phyloP scores from a whole-genome alignment of 2,888 invertebrate genomes.

The Lasioglossum villosulum region DNA sequence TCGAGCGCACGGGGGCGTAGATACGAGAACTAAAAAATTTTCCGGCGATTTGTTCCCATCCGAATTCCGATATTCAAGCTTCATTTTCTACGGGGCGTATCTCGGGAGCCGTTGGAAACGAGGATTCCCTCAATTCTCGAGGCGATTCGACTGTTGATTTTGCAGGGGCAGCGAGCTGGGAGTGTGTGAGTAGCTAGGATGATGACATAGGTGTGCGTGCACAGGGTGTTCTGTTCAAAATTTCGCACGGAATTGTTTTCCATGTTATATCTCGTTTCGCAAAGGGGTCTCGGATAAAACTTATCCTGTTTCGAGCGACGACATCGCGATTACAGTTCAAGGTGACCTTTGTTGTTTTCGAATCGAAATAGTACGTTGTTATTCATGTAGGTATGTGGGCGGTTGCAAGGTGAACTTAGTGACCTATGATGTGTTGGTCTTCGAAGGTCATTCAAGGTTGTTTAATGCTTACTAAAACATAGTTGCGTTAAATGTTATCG shows the following conservation, averaged over 20 bases:
- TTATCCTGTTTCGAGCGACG: not conserved
- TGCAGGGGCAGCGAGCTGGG: not conserved
- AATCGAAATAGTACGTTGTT: no score
- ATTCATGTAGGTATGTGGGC: no score
- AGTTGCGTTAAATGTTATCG: not conserved
- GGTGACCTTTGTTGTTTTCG: no score
- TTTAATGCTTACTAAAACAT: no score
- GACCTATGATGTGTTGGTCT: no score
- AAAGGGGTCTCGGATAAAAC: not conserved
- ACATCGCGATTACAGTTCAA: no score
- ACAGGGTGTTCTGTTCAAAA: not conserved
- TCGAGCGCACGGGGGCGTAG: not conserved
- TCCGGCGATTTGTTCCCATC: not conserved
- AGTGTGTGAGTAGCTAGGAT: not conserved
- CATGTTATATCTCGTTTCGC: not conserved
- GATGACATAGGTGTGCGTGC: not conserved
- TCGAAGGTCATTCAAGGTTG: no score
- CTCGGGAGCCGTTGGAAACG: not conserved
- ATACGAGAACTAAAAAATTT: not conserved
- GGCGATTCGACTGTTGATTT: constrained; percentile 13
- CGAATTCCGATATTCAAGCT: not conserved
- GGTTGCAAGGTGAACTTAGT: no score
- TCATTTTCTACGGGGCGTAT: not conserved
- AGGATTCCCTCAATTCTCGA: constrained; percentile 1
- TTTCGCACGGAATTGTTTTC: not conserved